These are phyloP conservation scores for Eupithecia subfuscata DNA, from an alignment of 2,888 invertebrate species.

Conservation along the genomic window DNA sequence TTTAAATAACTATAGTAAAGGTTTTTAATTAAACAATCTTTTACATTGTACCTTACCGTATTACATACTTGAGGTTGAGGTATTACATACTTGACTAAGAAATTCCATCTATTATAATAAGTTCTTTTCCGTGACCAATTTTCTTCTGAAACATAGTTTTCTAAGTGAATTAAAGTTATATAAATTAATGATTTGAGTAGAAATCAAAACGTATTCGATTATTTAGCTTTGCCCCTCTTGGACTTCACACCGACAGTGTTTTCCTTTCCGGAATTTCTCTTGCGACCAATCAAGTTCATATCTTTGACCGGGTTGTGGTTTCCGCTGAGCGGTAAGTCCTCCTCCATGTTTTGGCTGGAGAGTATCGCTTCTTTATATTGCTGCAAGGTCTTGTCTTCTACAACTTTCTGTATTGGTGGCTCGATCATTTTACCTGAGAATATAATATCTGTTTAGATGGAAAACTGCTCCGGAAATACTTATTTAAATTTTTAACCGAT, in stretches of 20 bases:
- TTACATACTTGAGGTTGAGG: not conserved
- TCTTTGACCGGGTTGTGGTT: slow-evolving; percentile 55
- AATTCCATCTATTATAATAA: not conserved
- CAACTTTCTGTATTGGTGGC: slow-evolving; percentile 30
- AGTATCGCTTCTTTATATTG: slow-evolving; percentile 61
- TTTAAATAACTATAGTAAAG: not conserved
- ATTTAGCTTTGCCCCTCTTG: slow-evolving; percentile 9
- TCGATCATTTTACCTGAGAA: slow-evolving; percentile 49
- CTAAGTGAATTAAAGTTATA: not conserved
- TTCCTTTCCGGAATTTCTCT: slow-evolving; percentile 51
- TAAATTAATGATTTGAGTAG: not conserved
- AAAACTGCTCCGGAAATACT: not conserved
- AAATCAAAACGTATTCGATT: not conserved
- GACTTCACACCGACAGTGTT: slow-evolving; percentile 16
- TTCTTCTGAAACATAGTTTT: not conserved
- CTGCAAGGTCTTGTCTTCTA: slow-evolving; percentile 55
- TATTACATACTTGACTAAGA: not conserved
- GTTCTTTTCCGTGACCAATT: not conserved
- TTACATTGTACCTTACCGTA: not conserved
- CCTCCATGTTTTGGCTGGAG: slow-evolving; percentile 46
- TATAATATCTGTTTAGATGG: not conserved
- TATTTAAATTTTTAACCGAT: too few species aligned
- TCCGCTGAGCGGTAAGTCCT: slow-evolving; percentile 55
- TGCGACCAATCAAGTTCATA: slow-evolving; percentile 51
- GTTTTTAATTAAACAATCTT: not conserved